Evolutionary conservation across 2,888 invertebrate genomes (phyloP).

Genomic region (Macaria liturata): DNA sequence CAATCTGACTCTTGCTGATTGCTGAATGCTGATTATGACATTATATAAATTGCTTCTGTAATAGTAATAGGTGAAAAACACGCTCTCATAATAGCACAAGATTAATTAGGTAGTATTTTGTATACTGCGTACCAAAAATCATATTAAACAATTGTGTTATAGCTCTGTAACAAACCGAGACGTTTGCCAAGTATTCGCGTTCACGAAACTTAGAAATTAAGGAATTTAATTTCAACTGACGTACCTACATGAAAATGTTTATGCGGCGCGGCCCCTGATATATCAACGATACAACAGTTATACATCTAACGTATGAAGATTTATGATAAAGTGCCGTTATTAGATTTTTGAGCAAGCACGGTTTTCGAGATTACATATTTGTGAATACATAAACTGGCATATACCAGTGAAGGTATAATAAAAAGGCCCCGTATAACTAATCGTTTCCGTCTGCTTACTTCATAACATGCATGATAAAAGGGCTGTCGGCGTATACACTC

Average conservation of each 20-base stretch:
- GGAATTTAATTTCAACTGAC: slow-evolving; percentile 48
- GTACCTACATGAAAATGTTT: slow-evolving; percentile 27
- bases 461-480: slow-evolving; percentile 34
- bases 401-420: slow-evolving; percentile 14
- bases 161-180: slow-evolving; percentile 8
- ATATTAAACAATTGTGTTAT: no score
- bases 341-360: slow-evolving; percentile 29
- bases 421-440: no score
- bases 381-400: slow-evolving; percentile 17
- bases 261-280: slow-evolving; percentile 23
- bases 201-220: slow-evolving; percentile 38
- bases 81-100: no score
- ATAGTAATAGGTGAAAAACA: no score
- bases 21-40: no score
- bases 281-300: slow-evolving; percentile 24
- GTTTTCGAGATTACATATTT: slow-evolving; percentile 29
- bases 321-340: slow-evolving; percentile 34
- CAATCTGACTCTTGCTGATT: no score
- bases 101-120: no score
- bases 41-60: no score
- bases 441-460: slow-evolving; percentile 28
- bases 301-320: slow-evolving; percentile 20
- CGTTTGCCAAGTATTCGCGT: slow-evolving; percentile 43
- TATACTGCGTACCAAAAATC: no score
- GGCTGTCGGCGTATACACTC: slow-evolving; percentile 27